Base-by-base conservation (phyloP, 2,797 vertebrate genomes). In the Dipus sagitta region DNA sequence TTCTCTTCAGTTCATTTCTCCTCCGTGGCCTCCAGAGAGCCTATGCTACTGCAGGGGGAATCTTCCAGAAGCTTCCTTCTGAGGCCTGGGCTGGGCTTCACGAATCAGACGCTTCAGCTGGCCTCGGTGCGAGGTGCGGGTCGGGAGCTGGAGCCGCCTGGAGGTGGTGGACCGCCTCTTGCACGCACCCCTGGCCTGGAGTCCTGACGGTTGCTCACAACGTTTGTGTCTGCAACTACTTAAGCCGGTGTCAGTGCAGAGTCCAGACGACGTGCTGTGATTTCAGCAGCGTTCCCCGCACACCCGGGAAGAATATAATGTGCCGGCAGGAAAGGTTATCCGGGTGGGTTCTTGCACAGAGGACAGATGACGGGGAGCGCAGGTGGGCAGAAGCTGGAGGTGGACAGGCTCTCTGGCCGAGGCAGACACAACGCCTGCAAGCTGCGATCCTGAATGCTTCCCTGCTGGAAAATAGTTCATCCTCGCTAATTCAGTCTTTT, bases 1-100 rank as follows among this genome's bases (percentile, higher is more conserved):
- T 71, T 90, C 76, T 92, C 54, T 96, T 94, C 4, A 20, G 91
- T 87, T 95, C 94, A 95, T 96, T 96, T 91, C 92, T 98, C 90
- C 30, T 90, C 42, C 11, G 12, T 5, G 0, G 95, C 97, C 96
- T 98, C 94, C 23, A 0, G 97, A 97, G 95, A 94, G 96, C 88
- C 76, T 15, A 24, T 13, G 32, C 67, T 96, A 97, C 84, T 96
- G 79, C 65, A 88, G 34, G 13, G 81, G 77, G 65, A 98, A 89
- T n/a, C 89, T 90, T 97, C 93, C n/a, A 86, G 85, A 86, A 93
- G 81, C 71, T 96, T 96, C 87, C 68, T 92, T n/a, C n/a, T 81
- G 76, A 94, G 83, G 88, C 58, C 34, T 88, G 14, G n/a, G 60
- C 80, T 85, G 90, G 88, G 76, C 72, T 78, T 64, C 79, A 91